phyloP scores from a whole-genome alignment of 2,113 vertebrate species.

The Furnarius figulus region DNA sequence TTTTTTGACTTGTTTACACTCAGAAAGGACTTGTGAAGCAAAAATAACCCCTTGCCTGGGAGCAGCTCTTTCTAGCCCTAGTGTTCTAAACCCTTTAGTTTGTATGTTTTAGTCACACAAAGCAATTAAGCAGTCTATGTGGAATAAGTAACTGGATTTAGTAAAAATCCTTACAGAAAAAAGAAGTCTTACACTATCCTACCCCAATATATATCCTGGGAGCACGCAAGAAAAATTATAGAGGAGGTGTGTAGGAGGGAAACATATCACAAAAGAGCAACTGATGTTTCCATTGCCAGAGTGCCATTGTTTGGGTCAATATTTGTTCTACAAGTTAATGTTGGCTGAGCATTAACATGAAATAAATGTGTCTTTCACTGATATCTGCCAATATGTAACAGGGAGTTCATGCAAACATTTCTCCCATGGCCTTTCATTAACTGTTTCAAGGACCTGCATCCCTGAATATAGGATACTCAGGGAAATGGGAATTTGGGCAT shows the following conservation, averaged over 20 bases:
- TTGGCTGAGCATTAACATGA: slow-evolving; percentile 15
- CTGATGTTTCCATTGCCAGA: not conserved
- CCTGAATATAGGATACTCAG: not conserved
- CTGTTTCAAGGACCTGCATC: not conserved
- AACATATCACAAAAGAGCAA: not conserved
- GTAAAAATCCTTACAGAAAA: not conserved
- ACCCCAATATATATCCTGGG: not conserved
- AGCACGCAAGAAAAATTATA: not conserved
- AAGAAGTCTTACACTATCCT: not conserved
- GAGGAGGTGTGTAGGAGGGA: not conserved
- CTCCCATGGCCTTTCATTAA: not conserved
- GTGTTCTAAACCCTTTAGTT: not conserved
- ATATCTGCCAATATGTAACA: slow-evolving; percentile 33
- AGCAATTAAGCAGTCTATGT: not conserved
- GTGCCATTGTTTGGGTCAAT: not conserved
- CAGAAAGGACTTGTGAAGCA: not conserved
- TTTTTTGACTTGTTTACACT: not conserved
- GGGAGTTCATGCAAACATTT: not conserved
- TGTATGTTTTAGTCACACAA: not conserved
- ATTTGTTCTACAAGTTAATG: slow-evolving; percentile 21
- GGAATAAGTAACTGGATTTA: not conserved
- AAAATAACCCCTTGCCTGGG: not conserved
- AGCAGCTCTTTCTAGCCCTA: not conserved
- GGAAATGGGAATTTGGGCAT: not conserved
- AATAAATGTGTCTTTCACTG: not conserved